phyloP scores from a whole-genome alignment of 2,797 vertebrate genomes.

The Podarcis siculus region DNA sequence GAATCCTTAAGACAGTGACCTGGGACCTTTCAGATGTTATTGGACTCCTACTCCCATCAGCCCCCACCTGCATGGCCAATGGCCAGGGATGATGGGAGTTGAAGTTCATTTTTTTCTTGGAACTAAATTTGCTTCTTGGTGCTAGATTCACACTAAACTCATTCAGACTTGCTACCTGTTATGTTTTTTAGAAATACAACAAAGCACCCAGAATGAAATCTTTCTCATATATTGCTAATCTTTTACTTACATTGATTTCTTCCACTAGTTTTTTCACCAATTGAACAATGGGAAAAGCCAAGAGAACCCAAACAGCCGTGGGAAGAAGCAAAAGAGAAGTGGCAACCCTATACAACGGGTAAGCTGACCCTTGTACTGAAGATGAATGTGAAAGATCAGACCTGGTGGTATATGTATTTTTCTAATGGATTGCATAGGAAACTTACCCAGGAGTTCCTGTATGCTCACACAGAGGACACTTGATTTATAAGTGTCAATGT shows the following conservation, averaged over 20 bases:
- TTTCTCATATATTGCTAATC: neutral
- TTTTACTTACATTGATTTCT: neutral
- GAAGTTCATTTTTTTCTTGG: neutral
- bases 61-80: too few relatives aligned
- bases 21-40: too few relatives aligned
- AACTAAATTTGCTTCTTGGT: neutral
- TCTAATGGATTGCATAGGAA: too few relatives aligned
- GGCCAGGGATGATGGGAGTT: too few relatives aligned
- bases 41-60: too few relatives aligned
- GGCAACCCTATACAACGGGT: neutral
- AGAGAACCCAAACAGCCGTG: neutral
- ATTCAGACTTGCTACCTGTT: neutral
- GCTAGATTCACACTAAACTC: neutral
- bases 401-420: too few relatives aligned
- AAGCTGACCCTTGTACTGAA: neutral
- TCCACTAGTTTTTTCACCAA: neutral
- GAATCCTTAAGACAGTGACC: neutral
- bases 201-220: neutral
- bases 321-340: neutral
- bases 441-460: too few relatives aligned
- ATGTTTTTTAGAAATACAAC: neutral
- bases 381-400: too few relatives aligned
- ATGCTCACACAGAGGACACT: too few relatives aligned
- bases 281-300: slow-evolving; percentile 12
- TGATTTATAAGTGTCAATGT: too few relatives aligned